A percentile compares a stretch with the other conserved stretches of the same genome.
These are phyloP conservation scores for Poecilia velifera DNA, from an alignment of 2,797 vertebrate species.

Conservation along the genomic window DNA sequence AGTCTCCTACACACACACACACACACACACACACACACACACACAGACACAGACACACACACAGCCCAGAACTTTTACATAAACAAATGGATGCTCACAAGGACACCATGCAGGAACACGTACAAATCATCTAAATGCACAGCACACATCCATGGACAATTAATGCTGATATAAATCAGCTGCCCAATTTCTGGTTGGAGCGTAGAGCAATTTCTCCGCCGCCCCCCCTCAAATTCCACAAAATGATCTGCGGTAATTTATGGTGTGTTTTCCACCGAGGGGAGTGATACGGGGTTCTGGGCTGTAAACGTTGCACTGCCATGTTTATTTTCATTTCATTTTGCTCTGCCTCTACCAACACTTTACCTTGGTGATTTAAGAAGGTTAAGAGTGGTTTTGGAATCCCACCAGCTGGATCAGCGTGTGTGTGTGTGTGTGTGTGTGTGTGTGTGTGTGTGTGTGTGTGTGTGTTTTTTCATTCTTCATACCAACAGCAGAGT, in stretches of 20 bases:
- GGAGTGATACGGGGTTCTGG: conserved; percentile 76
- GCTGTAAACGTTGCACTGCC: conserved; percentile 75
- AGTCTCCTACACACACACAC: conserved; percentile 4
- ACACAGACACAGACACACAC: not conserved
- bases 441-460: not conserved
- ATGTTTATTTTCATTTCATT: conserved; percentile 81
- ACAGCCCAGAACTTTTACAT: conserved; percentile 32
- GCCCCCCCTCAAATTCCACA: conserved; percentile 58
- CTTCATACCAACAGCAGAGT: conserved; percentile 24
- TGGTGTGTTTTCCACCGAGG: conserved; percentile 72
- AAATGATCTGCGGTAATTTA: conserved; percentile 77
- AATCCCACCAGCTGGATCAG: conserved; percentile 61
- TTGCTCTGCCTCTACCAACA: conserved; percentile 74
- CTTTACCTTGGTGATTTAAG: conserved; percentile 77
- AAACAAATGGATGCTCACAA: conserved; percentile 64
- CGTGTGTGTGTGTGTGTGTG: conserved; percentile 4
- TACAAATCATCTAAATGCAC: conserved; percentile 46
- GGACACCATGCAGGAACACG: conserved; percentile 51
- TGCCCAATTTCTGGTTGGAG: conserved; percentile 56
- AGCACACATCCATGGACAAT: conserved; percentile 60
- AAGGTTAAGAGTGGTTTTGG: conserved; percentile 66
- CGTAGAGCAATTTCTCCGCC: conserved; percentile 43
- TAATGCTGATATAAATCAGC: conserved; percentile 72
- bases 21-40: not conserved
- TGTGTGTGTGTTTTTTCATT: not conserved